Percentiles rank a stretch among this genome's conserved stretches.
phyloP scores from a whole-genome alignment of 2,888 invertebrate species.

The Philereme transversata region DNA sequence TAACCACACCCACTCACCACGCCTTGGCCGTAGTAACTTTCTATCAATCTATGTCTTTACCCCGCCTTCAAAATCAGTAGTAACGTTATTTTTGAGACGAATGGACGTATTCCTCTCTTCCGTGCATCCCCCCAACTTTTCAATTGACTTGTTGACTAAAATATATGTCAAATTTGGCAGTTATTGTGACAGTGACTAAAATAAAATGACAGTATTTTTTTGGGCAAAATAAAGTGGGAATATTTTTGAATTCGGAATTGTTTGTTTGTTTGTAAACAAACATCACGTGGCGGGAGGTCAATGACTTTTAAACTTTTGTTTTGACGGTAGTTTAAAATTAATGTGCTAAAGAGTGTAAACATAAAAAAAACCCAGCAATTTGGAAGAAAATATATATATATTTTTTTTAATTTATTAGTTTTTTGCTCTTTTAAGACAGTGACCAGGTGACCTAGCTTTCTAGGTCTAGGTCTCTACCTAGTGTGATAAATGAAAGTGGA shows the following conservation, averaged over 20 bases:
- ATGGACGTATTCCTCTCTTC: constrained; percentile 22
- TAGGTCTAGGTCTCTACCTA: no score
- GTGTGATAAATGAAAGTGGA: no score
- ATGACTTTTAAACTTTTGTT: constrained; percentile 14
- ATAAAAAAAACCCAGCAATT: no score
- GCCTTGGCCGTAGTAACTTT: neutral
- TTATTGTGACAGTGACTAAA: neutral
- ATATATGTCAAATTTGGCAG: constrained; percentile 2
- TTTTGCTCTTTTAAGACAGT: no score
- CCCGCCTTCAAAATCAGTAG: constrained; percentile 31
- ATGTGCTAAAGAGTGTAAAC: no score
- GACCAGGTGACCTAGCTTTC: no score
- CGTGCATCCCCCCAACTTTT: constrained; percentile 16
- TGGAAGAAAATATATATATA: no score
- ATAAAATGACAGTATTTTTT: neutral
- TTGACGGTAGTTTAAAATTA: constrained; percentile 9
- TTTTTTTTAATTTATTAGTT: no score
- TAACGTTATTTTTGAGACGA: constrained; percentile 11
- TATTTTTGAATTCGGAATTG: constrained; percentile 23
- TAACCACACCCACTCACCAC: constrained; percentile 24
- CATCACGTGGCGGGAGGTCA: constrained; percentile 42
- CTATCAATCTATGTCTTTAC: neutral
- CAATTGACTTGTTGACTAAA: constrained; percentile 2
- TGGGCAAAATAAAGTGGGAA: neutral
- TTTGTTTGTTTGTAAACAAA: constrained; percentile 51